Evolutionary conservation across 2,113 vertebrate species (phyloP), one percentile per base, ranked within the genome.

Genomic region (Poeciliopsis turrubarensis): DNA sequence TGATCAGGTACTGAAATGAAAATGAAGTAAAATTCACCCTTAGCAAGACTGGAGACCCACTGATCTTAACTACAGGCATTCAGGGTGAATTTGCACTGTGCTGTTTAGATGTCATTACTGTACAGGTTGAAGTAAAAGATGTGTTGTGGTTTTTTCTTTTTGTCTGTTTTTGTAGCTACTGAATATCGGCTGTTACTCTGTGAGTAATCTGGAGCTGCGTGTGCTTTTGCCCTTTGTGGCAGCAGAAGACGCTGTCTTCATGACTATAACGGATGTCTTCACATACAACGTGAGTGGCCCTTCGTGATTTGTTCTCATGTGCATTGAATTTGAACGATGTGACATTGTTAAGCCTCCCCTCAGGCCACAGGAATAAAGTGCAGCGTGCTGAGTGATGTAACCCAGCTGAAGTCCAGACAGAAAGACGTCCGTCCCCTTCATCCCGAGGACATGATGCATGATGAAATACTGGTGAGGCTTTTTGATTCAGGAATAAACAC

Each of bases 161-260:
- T 47, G 15, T 19, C 5, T 82, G 11, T 27, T 25, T 81, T 72
- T 79, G 41, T 81, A 99, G 97, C 91, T 99, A 57, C 97, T 96
- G 87, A 98, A 98, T 71, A 93, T 96, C 0, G 97, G 96, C 75
- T 98, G 97, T 71, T 98, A 96, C 72, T 79, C 91, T 0, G 81
- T 96, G 68, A 92, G 74, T 30, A 94, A 96, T 13, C 65, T 98
- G 87, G 92, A 95, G 75, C 73, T 98, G 68, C 90, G 73, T 44
- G 87, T 98, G 71, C 83, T 86, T 54, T 93, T 97, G 73, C 97
- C 97, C 0, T 92, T 96, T 0, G 92, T 95, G 75, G 96, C 95
- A 60, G 93, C 94, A 3, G 94, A 80, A 69, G 93, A 94, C 67
- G 77, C 72, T 39, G 81, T 94, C 71, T 96, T 99, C 79, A 94